Base-by-base conservation (phyloP, 2,113 vertebrate species). In the Mustela lutreola region DNA sequence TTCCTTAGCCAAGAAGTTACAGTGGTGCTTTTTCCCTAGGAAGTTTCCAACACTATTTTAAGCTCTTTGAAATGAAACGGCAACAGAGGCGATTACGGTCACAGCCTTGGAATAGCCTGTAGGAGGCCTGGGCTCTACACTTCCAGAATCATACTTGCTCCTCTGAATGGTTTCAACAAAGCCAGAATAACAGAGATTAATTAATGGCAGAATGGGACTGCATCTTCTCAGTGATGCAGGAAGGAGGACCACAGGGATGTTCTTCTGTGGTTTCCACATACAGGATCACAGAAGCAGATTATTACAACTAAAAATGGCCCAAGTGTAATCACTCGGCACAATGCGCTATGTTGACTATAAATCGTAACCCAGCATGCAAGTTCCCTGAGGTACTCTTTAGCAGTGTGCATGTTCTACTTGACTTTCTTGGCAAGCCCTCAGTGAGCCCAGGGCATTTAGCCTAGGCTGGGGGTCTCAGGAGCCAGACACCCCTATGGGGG, bases 31-130 rank as follows among this genome's bases (percentile, higher is more conserved):
- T 95, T 96, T 94, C 62, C 79, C 95, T 94, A 96, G 62, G 87
- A 97, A 82, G 91, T 95, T 96, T 97, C 80, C 92, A 97, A 96
- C 5, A 83, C 91, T 94, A 97, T 97, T 94, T 97, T 96, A 95
- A 98, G 95, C 87, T 95, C 87, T 91, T 94, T 87, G 88, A 76
- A 97, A 76, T 84, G 63, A 93, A 89, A 67, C 48, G 94, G 56
- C 89, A 92, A 94, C 42, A 84, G 65, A 96, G 90, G 36, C 88
- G 79, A 89, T 87, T 89, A 89, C 5, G 53, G 84, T 92, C 67
- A 95, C 6, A 92, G 39, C 60, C 39, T 93, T 92, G n/a, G 28
- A 91, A 84, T 62, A 89, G 48, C 87, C 26, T 73, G 21, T n/a
- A 60, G 62, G 7, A 96, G 78, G 63, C 45, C 81, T 98, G 53